Evolutionary conservation across 2,797 vertebrate species (phyloP), one percentile per base, ranked within the genome.

Genomic region (Labeo calbasu): DNA sequence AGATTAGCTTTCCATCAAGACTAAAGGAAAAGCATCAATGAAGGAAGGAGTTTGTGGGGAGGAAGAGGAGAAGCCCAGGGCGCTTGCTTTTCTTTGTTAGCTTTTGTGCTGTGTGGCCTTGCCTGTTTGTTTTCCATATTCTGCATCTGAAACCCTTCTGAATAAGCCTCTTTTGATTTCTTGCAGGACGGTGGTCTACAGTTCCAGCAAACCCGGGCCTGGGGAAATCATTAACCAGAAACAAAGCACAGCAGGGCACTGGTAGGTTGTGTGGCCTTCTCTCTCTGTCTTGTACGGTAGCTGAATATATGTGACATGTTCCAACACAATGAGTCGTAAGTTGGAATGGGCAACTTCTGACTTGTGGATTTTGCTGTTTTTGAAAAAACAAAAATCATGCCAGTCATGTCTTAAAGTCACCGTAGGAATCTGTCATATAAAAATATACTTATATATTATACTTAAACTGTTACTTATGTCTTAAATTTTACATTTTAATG

Each of bases 201-300:
- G 55, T 89, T 88, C 88, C 66, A 66, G 88, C 81, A 84, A 79
- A 53, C 55, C 87, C 87, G 90, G 87, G 90, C 85, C 89, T 77
- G 90, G 88, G 89, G 89, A 91, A 90, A 90, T 91, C 90, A 90
- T 92, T 93, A 93, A 92, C 89, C 55, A 83, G 88, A 89, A 79
- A 84, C 88, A 50, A 85, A 79, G 70, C 70, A 70, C 90, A 88
- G 55, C 73, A 89, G 92, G 77, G 87, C 91, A 91, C 91, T 72
- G 94, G 94, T 94, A 93, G 85, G 94, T 91, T 79, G 19, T 43
- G 36, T 66, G n/a, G 43, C 69, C 81, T 59, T 89, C 78, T 82
- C 70, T 79, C 81, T 55, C 77, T 17, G 70, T 14, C 70, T 63
- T 32, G 11, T 32, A 14, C 11, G 32, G 77, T 78, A 50, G 23